Conservation (phyloP, 2,797 vertebrate genomes). For the Oryzias dopingdopingensis region DNA sequence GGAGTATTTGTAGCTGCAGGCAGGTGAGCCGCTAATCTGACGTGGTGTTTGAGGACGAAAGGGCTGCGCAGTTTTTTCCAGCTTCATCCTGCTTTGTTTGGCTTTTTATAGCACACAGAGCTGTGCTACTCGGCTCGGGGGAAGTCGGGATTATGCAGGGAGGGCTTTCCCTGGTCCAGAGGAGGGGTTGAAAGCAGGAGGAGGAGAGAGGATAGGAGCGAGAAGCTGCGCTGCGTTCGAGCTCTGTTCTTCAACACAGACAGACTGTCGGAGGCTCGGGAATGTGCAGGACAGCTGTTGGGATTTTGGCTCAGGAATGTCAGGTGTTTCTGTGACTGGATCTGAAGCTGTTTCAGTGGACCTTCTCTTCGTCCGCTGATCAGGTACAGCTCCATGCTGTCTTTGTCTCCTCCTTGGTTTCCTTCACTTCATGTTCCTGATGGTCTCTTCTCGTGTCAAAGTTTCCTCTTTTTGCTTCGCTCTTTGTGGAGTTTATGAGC, state of each 20-base stretch:
- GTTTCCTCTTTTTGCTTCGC: background rate
- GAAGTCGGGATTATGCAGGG: slow-evolving; percentile 44
- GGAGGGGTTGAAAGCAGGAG: slow-evolving; percentile 53
- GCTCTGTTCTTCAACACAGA: background rate
- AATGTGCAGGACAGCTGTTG: slow-evolving; percentile 40
- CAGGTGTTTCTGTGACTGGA: slow-evolving; percentile 66
- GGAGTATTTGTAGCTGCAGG: slow-evolving; percentile 75
- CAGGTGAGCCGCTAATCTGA: slow-evolving; percentile 76
- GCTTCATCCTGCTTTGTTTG: slow-evolving; percentile 48
- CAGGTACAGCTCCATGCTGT: slow-evolving; percentile 53
- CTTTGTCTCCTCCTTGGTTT: background rate
- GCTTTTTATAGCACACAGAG: slow-evolving; percentile 23
- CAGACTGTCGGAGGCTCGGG: slow-evolving; percentile 22
- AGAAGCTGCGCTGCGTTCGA: slow-evolving; percentile 38
- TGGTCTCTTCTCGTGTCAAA: background rate
- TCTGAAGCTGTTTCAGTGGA: slow-evolving; percentile 39
- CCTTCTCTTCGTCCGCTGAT: slow-evolving; percentile 23
- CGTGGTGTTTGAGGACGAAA: slow-evolving; percentile 57
- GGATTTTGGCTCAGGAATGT: slow-evolving; percentile 54
- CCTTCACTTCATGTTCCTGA: background rate
- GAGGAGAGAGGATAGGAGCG: slow-evolving; percentile 39
- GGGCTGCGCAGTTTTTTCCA: slow-evolving; percentile 45
- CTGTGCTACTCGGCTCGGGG: slow-evolving; percentile 27
- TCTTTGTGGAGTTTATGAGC: no score
- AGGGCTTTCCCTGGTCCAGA: slow-evolving; percentile 76